phyloP scores from a whole-genome alignment of 2,113 vertebrate species.

The Coryphaenoides rupestris region DNA sequence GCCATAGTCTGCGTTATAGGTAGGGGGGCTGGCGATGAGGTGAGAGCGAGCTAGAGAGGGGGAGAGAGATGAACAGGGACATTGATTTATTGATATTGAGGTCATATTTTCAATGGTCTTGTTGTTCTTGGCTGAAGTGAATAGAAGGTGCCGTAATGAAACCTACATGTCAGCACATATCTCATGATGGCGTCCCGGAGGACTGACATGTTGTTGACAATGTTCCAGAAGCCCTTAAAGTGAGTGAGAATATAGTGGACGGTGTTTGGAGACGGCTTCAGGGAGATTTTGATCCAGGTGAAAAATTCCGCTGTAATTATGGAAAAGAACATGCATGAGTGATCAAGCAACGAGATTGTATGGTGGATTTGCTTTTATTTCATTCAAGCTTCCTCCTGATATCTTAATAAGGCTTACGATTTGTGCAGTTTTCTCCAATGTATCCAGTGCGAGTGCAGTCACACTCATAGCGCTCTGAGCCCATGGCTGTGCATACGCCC shows the following conservation, averaged over 20 bases:
- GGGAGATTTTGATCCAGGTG: slow-evolving; percentile 78
- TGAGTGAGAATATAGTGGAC: slow-evolving; percentile 94
- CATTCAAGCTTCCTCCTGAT: not conserved
- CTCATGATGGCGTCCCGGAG: slow-evolving; percentile 85
- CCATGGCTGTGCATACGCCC: slow-evolving; percentile 80
- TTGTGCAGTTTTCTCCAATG: slow-evolving; percentile 85
- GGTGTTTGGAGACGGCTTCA: slow-evolving; percentile 87
- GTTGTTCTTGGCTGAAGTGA: not conserved
- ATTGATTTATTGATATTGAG: slow-evolving; percentile 2
- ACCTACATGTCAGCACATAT: slow-evolving; percentile 94
- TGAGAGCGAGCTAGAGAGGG: slow-evolving; percentile 83
- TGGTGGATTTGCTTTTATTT: not conserved
- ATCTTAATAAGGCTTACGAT: slow-evolving; percentile 77
- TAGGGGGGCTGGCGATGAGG: slow-evolving; percentile 92
- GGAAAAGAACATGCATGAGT: not conserved
- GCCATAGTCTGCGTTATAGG: slow-evolving; percentile 83
- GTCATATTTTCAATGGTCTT: not conserved
- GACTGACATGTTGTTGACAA: slow-evolving; percentile 91
- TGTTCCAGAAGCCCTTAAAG: slow-evolving; percentile 88
- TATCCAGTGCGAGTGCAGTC: slow-evolving; percentile 92
- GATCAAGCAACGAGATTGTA: not conserved
- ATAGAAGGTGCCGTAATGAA: not conserved
- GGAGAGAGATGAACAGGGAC: not conserved
- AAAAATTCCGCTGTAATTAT: slow-evolving; percentile 81
- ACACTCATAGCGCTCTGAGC: slow-evolving; percentile 80